A percentile compares a stretch with the other conserved stretches of the same genome.
Conservation (phyloP, 2,888 invertebrate genomes). For the Allophyes oxyacanthae region DNA sequence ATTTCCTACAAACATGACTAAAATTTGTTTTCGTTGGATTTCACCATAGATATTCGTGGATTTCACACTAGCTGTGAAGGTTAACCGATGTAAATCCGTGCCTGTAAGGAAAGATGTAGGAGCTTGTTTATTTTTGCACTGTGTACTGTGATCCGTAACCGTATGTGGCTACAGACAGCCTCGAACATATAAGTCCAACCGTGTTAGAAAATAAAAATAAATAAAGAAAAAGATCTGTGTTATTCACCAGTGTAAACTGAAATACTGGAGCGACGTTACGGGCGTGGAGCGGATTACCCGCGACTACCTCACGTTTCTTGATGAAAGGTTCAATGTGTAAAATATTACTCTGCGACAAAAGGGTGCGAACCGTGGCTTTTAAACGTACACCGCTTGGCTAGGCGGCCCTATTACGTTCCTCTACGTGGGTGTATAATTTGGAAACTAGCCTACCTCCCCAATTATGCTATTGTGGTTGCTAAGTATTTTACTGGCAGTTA, state of each 20-base stretch:
- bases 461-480: slow-evolving; percentile 33
- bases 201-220: neutral
- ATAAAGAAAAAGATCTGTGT: slow-evolving; percentile 2
- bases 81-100: too few species aligned
- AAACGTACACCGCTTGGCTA: slow-evolving; percentile 31
- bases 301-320: slow-evolving; percentile 31
- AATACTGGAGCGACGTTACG: slow-evolving; percentile 10
- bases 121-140: neutral
- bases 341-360: slow-evolving; percentile 48
- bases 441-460: slow-evolving; percentile 25
- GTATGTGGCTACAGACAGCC: neutral
- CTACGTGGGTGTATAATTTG: slow-evolving; percentile 38
- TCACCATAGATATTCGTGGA: too few species aligned
- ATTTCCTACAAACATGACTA: neutral
- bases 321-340: slow-evolving; percentile 52
- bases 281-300: slow-evolving; percentile 23
- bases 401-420: slow-evolving; percentile 29
- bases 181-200: neutral
- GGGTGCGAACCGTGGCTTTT: slow-evolving; percentile 28
- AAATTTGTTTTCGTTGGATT: too few species aligned
- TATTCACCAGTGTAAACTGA: slow-evolving; percentile 1
- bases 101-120: neutral
- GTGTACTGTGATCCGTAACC: neutral
- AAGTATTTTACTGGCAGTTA: slow-evolving; percentile 28
- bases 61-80: too few species aligned